phyloP scores from a whole-genome alignment of 1,140 invertebrate species.

The Leptopilina boulardi region DNA sequence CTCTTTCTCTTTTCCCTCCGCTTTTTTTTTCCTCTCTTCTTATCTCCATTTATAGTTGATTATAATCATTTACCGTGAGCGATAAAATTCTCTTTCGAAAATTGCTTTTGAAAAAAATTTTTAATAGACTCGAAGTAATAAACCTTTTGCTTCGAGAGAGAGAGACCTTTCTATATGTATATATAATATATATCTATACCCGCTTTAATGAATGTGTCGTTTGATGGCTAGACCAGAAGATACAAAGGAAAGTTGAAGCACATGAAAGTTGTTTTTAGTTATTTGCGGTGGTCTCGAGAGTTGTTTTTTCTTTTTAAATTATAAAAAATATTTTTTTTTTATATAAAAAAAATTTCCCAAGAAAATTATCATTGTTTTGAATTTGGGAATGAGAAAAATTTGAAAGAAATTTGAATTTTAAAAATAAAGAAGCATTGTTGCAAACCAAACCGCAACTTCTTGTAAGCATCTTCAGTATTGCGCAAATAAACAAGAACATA shows the following conservation, averaged over 20 bases:
- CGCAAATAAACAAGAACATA: constrained; percentile 12
- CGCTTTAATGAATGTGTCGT: constrained; percentile 1
- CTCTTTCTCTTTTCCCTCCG: background rate
- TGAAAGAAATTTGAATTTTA: no score
- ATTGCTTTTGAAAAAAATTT: background rate
- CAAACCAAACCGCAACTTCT: background rate
- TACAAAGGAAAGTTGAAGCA: background rate
- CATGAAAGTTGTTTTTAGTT: background rate
- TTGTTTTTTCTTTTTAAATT: no score
- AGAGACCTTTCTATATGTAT: background rate
- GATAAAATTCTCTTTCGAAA: background rate
- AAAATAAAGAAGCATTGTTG: background rate
- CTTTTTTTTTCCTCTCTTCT: background rate
- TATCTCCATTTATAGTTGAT: background rate
- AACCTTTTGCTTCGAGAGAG: background rate
- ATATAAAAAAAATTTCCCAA: no score
- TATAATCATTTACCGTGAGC: background rate
- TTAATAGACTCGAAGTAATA: background rate
- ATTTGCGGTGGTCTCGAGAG: background rate
- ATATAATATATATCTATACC: background rate
- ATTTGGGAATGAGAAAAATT: no score
- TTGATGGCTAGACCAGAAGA: background rate
- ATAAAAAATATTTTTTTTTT: no score
- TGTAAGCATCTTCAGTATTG: background rate
- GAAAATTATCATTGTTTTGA: no score